phyloP scores from a whole-genome alignment of 37 sponge, comb jelly and placozoan genomes.

The Mnemiopsis leidyi region DNA sequence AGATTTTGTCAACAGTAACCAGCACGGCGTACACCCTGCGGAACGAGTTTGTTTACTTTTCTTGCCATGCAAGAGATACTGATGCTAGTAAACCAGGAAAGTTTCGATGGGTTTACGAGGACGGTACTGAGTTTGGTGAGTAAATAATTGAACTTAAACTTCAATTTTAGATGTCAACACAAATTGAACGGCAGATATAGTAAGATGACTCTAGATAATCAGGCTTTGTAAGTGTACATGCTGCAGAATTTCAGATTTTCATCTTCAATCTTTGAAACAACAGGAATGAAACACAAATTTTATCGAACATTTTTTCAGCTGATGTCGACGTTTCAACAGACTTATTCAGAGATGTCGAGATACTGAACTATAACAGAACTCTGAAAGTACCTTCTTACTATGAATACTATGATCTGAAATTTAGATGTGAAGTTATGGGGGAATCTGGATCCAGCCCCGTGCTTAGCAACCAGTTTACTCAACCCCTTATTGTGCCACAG shows the following conservation, averaged over 20 bases:
- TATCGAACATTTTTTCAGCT: background rate
- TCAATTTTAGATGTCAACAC: too few species aligned
- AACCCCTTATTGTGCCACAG: conserved; percentile 32
- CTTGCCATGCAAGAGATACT: conserved; percentile 14
- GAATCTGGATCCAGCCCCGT: background rate
- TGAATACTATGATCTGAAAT: conserved; percentile 15
- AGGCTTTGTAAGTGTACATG: too few species aligned
- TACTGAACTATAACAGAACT: background rate
- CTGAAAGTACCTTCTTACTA: conserved; percentile 20
- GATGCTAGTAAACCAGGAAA: background rate
- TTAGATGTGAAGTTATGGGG: conserved; percentile 7
- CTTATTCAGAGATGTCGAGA: background rate
- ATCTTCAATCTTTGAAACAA: background rate
- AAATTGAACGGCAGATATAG: background rate
- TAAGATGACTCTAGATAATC: background rate
- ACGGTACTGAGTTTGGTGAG: background rate
- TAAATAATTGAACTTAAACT: too few species aligned
- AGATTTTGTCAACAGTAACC: conserved; percentile 37
- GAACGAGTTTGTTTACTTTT: conserved; percentile 40
- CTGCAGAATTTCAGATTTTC: too few species aligned
- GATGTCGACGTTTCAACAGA: background rate
- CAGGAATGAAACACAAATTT: background rate
- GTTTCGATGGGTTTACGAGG: conserved; percentile 36
- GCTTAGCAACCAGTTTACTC: background rate
- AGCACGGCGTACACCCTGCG: background rate